Percentiles rank a stretch among this genome's conserved stretches.
phyloP scores from a whole-genome alignment of 2,797 vertebrate genomes.

The Ceyx erithaca region DNA sequence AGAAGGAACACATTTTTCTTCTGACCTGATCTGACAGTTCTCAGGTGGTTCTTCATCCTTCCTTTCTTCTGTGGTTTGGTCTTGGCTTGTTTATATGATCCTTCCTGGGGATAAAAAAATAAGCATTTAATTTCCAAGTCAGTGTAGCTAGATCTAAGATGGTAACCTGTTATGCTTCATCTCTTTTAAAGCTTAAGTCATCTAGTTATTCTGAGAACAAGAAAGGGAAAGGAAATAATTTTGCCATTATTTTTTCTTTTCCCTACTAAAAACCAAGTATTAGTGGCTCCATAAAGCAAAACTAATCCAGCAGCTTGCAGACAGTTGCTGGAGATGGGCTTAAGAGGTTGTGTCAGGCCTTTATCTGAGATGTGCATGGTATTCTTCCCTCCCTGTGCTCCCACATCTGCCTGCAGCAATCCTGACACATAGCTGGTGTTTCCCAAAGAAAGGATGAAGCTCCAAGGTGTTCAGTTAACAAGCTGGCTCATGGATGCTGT shows the following conservation, averaged over 20 bases:
- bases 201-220: neutral
- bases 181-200: neutral
- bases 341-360: neutral
- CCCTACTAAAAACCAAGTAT: neutral
- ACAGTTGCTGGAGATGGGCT: neutral
- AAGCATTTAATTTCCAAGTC: neutral
- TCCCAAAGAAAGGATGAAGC: neutral
- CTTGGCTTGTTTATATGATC: neutral
- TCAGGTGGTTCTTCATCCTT: neutral
- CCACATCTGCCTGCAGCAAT: neutral
- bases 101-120: neutral
- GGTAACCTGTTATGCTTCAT: neutral
- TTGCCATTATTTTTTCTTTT: neutral
- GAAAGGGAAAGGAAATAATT: neutral
- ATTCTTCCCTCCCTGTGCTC: neutral
- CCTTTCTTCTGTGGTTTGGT: neutral
- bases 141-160: neutral
- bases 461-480: neutral
- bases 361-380: neutral
- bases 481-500: neutral
- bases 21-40: neutral
- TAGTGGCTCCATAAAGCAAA: neutral
- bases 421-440: neutral
- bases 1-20: neutral
- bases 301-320: neutral